Percentiles rank a stretch among this genome's conserved stretches.
Evolutionary conservation across 2,888 invertebrate species (phyloP).

Genomic region (Xanthia togata): DNA sequence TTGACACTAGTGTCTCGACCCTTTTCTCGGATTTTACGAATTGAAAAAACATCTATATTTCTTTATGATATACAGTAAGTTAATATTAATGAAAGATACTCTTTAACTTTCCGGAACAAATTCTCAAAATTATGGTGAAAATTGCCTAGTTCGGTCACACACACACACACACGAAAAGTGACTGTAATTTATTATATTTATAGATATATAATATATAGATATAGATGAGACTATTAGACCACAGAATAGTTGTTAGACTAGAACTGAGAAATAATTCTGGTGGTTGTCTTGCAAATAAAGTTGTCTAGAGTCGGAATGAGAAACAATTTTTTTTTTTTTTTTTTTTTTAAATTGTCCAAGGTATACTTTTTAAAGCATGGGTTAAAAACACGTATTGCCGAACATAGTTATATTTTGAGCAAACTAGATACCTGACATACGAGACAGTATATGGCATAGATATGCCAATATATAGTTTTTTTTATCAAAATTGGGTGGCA

Average conservation of each 20-base stretch:
- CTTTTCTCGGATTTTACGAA: no score
- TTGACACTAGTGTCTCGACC: no score
- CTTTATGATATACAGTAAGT: no score
- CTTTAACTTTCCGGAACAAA: no score
- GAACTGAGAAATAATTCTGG: neutral
- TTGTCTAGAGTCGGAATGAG: neutral
- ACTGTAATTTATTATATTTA: no score
- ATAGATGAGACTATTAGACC: no score
- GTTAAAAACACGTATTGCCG: neutral
- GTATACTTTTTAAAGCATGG: neutral
- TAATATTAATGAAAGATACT: neutral
- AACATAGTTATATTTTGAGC: neutral
- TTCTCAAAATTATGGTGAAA: neutral
- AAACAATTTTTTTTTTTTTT: neutral
- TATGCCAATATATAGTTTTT: neutral
- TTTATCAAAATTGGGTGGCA: neutral
- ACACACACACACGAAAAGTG: no score
- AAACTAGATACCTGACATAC: slow-evolving; percentile 1
- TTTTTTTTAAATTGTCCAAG: no score
- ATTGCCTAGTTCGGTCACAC: neutral
- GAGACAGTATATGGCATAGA: neutral
- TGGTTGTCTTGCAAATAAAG: neutral
- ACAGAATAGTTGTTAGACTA: neutral
- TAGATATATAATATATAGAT: no score
- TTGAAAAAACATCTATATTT: no score